These are phyloP conservation scores for Anthopleura sola DNA, from an alignment of 64 coral and sea anemone species.

Conservation along the genomic window DNA sequence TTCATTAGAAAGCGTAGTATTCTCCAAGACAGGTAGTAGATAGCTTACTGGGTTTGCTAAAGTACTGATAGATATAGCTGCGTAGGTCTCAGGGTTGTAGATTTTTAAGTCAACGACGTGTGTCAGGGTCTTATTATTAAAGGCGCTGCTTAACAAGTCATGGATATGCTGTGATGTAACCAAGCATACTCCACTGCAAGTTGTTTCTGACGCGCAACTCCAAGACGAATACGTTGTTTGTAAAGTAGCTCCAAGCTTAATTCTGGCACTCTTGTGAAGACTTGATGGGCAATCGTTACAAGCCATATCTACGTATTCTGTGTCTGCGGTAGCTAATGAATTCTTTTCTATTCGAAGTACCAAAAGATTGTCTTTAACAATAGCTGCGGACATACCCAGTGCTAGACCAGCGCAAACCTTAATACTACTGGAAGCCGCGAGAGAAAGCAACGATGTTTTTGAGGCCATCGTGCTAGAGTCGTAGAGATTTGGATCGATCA, in stretches of 20 bases:
- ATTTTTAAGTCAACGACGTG: conserved; percentile 64
- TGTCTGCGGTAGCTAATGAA: conserved; percentile 45
- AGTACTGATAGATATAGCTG: conserved; percentile 20
- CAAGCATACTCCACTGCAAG: conserved; percentile 69
- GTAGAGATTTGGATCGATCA: conserved; percentile 53
- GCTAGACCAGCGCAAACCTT: conserved; percentile 50
- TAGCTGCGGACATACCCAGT: conserved; percentile 38
- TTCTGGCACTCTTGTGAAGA: conserved; percentile 30
- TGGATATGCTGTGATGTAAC: conserved; percentile 52
- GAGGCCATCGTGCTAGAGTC: conserved; percentile 45
- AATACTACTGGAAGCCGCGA: conserved; percentile 39
- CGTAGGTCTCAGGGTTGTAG: conserved; percentile 70
- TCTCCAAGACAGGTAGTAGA: conserved; percentile 43
- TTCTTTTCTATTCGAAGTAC: conserved; percentile 60
- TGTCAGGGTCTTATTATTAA: conserved; percentile 36
- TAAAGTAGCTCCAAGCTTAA: conserved; percentile 42
- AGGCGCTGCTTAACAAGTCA: conserved; percentile 39
- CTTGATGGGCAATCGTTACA: conserved; percentile 49
- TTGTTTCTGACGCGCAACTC: conserved; percentile 40
- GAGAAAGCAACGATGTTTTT: conserved; percentile 41
- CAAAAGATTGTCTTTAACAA: conserved; percentile 55
- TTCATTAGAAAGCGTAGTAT: conserved; percentile 26
- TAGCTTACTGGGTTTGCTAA: conserved; percentile 23
- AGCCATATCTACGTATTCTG: conserved; percentile 35
- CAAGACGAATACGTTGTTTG: conserved; percentile 57